phyloP scores from a whole-genome alignment of 2,888 invertebrate species.

The Lottia gigantea region DNA sequence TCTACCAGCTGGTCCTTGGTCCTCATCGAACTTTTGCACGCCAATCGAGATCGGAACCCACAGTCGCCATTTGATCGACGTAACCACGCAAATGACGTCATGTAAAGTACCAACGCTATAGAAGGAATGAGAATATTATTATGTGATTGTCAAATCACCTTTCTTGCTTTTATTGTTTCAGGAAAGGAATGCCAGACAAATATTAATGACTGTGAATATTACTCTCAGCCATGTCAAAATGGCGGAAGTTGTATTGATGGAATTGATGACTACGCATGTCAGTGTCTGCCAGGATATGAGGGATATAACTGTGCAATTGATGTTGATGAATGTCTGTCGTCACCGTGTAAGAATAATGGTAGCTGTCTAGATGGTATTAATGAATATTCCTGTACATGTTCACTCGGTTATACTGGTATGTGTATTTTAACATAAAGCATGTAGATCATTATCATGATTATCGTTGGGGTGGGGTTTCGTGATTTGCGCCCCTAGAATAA shows the following conservation, averaged over 20 bases:
- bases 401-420: constrained; percentile 22
- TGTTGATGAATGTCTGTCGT: constrained; percentile 25
- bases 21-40: no score
- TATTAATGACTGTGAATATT: neutral
- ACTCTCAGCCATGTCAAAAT: neutral
- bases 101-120: no score
- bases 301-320: constrained; percentile 24
- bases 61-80: no score
- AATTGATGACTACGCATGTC: neutral
- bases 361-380: constrained; percentile 24
- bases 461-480: no score
- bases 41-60: no score
- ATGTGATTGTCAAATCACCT: no score
- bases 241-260: neutral
- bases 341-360: constrained; percentile 26
- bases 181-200: neutral
- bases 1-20: no score
- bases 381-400: constrained; percentile 28
- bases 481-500: no score
- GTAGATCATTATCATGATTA: no score
- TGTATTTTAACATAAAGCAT: no score
- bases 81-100: no score
- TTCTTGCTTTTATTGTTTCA: neutral
- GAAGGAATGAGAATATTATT: no score
- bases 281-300: constrained; percentile 19